Percentiles rank a stretch among this genome's conserved stretches.
Evolutionary conservation across 2,888 invertebrate genomes (phyloP).

Genomic region (Zhengitettix transpicula): DNA sequence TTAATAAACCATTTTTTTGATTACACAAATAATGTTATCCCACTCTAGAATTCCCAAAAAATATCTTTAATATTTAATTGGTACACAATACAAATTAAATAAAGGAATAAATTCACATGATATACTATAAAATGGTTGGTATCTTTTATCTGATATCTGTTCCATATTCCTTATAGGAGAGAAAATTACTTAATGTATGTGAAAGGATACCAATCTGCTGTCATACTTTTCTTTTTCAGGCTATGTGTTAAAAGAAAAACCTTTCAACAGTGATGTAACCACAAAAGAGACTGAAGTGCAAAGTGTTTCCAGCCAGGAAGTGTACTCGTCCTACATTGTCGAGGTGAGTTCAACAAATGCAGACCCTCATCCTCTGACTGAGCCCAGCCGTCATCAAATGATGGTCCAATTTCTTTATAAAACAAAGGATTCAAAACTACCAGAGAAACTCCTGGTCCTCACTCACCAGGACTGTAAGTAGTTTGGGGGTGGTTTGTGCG

Average conservation of each 20-base stretch:
- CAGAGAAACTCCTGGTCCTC: constrained; percentile 47
- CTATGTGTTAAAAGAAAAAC: constrained; percentile 42
- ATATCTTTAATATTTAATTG: too few relatives aligned
- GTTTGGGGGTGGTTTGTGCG: neutral
- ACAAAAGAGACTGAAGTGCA: neutral
- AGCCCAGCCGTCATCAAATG: constrained; percentile 37
- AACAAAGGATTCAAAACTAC: constrained; percentile 24
- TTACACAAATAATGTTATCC: too few relatives aligned
- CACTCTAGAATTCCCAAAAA: too few relatives aligned
- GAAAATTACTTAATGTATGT: too few relatives aligned
- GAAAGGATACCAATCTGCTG: too few relatives aligned
- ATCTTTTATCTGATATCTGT: too few relatives aligned
- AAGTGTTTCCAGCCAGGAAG: constrained; percentile 1
- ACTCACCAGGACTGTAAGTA: neutral
- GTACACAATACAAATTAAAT: too few relatives aligned
- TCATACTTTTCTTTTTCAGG: constrained; percentile 7
- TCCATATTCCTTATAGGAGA: too few relatives aligned
- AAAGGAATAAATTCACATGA: too few relatives aligned
- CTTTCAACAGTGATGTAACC: neutral
- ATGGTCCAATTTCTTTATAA: constrained; percentile 65
- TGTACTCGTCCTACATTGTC: constrained; percentile 47
- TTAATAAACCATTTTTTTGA: too few relatives aligned
- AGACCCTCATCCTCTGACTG: neutral
- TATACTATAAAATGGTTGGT: too few relatives aligned
- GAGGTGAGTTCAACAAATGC: constrained; percentile 25